Percentiles rank a stretch among this genome's conserved stretches.
phyloP scores from a whole-genome alignment of 1,140 invertebrate genomes.

The Tenebrio molitor region DNA sequence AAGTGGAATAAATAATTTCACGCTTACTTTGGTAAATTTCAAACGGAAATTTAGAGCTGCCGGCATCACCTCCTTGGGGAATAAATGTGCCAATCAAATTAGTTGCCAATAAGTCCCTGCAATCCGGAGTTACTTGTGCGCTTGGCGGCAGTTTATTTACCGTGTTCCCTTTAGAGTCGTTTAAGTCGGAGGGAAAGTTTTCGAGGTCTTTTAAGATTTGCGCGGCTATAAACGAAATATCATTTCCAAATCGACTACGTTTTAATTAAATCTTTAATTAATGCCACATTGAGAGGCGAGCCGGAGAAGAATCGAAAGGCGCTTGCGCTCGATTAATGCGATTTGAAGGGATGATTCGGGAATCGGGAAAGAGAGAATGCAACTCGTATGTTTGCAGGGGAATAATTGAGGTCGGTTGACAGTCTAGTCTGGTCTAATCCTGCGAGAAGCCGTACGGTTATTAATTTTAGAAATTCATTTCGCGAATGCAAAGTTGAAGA shows the following conservation, averaged over 20 bases:
- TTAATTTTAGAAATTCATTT: conserved; percentile 40
- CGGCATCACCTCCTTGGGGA: conserved; percentile 48
- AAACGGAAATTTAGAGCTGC: conserved; percentile 41
- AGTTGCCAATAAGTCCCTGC: conserved; percentile 49
- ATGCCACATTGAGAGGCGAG: conserved; percentile 29
- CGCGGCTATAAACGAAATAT: conserved; percentile 37
- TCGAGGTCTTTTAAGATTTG: conserved; percentile 27
- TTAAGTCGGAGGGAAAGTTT: conserved; percentile 26
- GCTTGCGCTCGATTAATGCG: conserved; percentile 24
- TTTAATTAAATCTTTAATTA: conserved; percentile 41
- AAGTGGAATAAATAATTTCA: conserved; percentile 49
- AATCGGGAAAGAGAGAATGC: conserved; percentile 4
- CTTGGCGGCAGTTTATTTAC: conserved; percentile 37
- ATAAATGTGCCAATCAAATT: conserved; percentile 52
- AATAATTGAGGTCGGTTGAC: conserved; percentile 29
- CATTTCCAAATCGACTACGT: conserved; percentile 35
- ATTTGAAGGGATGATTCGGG: conserved; percentile 7
- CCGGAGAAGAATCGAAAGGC: not conserved
- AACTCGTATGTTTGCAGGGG: conserved; percentile 19
- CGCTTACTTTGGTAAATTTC: conserved; percentile 48
- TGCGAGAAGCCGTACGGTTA: conserved; percentile 6
- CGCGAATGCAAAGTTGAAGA: conserved; percentile 39
- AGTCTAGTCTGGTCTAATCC: conserved; percentile 21
- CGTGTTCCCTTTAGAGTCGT: conserved; percentile 28
- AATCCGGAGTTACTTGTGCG: conserved; percentile 43